These are phyloP conservation scores for Bovichtus variegatus DNA, from an alignment of 2,797 vertebrate species.

Conservation along the genomic window DNA sequence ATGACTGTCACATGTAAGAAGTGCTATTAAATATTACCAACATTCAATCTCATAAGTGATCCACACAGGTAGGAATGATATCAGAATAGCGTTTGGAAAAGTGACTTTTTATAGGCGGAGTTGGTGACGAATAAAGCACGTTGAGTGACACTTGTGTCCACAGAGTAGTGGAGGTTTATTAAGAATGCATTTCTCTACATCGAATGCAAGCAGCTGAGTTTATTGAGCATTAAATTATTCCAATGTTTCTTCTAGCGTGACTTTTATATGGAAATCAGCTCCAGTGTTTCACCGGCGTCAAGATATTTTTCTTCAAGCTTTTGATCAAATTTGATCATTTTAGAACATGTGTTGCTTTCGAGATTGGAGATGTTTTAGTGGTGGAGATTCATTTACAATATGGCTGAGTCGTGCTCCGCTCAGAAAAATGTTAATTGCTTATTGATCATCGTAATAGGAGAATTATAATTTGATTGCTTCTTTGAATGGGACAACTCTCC, in stretches of 20 bases:
- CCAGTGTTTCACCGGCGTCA: neutral
- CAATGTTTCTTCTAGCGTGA: constrained; percentile 48
- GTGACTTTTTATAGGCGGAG: constrained; percentile 72
- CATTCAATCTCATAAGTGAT: constrained; percentile 77
- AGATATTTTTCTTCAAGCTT: constrained; percentile 12
- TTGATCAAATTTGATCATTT: constrained; percentile 23
- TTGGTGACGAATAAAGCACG: constrained; percentile 39
- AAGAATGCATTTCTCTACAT: constrained; percentile 43
- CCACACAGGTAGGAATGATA: constrained; percentile 46
- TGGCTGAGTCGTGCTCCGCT: neutral
- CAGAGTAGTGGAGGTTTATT: constrained; percentile 50
- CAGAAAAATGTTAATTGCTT: constrained; percentile 38
- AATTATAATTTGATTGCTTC: constrained; percentile 44
- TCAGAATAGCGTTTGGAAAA: constrained; percentile 67
- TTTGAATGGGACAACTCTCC: constrained; percentile 25
- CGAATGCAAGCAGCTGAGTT: constrained; percentile 40
- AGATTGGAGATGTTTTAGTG: constrained; percentile 22
- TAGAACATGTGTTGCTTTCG: constrained; percentile 11
- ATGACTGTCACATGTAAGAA: constrained; percentile 57
- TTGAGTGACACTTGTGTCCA: constrained; percentile 50
- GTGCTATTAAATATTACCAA: constrained; percentile 44
- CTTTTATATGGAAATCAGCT: constrained; percentile 57
- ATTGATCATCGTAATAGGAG: constrained; percentile 49
- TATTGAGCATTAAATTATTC: constrained; percentile 59
- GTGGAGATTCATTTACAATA: constrained; percentile 11